Conservation (phyloP, 2,888 invertebrate species). For the Pseudeuparius sepicola region DNA sequence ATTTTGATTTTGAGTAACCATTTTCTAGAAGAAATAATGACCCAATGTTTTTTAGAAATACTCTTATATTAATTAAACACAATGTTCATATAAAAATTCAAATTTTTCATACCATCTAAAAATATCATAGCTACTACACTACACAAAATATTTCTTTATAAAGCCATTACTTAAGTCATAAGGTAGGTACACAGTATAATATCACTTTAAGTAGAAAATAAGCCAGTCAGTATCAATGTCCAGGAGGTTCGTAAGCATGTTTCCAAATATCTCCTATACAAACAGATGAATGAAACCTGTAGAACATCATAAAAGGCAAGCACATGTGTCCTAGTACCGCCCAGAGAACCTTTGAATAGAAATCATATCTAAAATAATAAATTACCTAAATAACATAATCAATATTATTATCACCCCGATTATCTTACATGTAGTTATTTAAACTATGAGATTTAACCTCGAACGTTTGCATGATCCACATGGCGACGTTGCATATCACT, state of each 20-base stretch:
- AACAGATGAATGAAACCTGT: slow-evolving; percentile 68
- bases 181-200: too few relatives aligned
- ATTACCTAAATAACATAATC: not conserved
- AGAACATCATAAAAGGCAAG: slow-evolving; percentile 66
- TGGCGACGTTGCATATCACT: slow-evolving; percentile 62
- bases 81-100: too few relatives aligned
- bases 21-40: too few relatives aligned
- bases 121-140: too few relatives aligned
- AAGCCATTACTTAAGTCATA: too few relatives aligned
- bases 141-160: too few relatives aligned
- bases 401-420: not conserved
- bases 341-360: slow-evolving; percentile 62
- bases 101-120: too few relatives aligned
- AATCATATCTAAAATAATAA: slow-evolving; percentile 45
- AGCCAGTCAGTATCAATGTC: too few relatives aligned
- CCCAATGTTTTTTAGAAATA: too few relatives aligned
- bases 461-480: slow-evolving; percentile 70
- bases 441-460: slow-evolving; percentile 47
- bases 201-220: too few relatives aligned
- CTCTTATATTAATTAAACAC: too few relatives aligned
- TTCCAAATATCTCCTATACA: slow-evolving; percentile 73
- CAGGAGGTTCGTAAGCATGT: slow-evolving; percentile 53
- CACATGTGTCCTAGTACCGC: slow-evolving; percentile 63
- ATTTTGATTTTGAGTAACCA: too few relatives aligned
- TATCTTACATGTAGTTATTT: slow-evolving; percentile 36